These are phyloP conservation scores for Hybognathus amarus DNA, from an alignment of 2,797 vertebrate species.

Conservation along the genomic window DNA sequence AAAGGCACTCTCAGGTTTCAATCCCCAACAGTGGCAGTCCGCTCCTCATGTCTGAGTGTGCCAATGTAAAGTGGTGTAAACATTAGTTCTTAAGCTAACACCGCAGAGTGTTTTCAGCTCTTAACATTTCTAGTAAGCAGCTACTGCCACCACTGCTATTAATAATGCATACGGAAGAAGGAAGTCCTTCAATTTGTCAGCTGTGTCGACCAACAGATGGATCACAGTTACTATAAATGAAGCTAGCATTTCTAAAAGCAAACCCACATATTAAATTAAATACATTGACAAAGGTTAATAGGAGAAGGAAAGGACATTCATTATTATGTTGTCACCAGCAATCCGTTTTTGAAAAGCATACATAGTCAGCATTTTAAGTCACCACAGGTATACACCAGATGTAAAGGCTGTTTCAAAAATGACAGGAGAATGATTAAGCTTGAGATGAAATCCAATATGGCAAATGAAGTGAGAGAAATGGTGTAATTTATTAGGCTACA, in stretches of 20 bases:
- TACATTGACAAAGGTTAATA: conserved; percentile 50
- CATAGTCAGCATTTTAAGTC: background rate
- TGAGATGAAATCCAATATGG: background rate
- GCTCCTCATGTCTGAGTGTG: conserved; percentile 26
- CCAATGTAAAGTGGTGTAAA: conserved; percentile 51
- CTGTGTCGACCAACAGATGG: conserved; percentile 42
- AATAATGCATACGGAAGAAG: conserved; percentile 47
- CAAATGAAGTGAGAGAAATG: background rate
- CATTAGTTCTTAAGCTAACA: conserved; percentile 39
- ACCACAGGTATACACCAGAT: background rate
- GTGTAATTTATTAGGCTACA: background rate
- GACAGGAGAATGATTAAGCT: background rate
- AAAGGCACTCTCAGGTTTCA: conserved; percentile 21
- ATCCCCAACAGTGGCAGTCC: conserved; percentile 18
- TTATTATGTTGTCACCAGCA: conserved; percentile 51
- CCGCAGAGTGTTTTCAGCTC: conserved; percentile 18
- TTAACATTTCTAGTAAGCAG: conserved; percentile 30
- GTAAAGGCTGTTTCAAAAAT: background rate
- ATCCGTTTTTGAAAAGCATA: conserved; percentile 24
- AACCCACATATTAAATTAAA: conserved; percentile 36
- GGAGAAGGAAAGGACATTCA: conserved; percentile 40
- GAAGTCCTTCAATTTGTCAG: conserved; percentile 30
- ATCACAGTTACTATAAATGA: conserved; percentile 31
- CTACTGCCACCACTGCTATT: conserved; percentile 15
- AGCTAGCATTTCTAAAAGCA: conserved; percentile 24